These are phyloP conservation scores for Acipenser transmontanus DNA, from an alignment of 2,797 vertebrate genomes.

Conservation along the genomic window DNA sequence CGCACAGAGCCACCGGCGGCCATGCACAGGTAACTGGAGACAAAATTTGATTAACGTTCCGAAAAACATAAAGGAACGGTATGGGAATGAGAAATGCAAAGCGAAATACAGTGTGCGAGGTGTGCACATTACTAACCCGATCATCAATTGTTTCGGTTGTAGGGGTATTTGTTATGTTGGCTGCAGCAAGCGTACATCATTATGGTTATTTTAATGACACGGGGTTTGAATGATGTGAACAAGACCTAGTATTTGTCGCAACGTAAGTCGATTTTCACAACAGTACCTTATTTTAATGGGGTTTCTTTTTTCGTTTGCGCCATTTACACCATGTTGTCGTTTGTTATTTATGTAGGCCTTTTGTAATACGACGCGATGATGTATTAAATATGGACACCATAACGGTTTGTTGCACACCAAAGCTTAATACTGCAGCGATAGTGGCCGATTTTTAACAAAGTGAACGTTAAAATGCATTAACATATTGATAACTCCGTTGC, in stretches of 20 bases:
- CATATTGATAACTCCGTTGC: too few relatives aligned
- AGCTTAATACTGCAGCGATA: neutral
- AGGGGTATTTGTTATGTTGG: conserved; percentile 58
- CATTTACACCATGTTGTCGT: conserved; percentile 4
- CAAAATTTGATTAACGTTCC: neutral
- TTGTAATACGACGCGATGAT: conserved; percentile 1
- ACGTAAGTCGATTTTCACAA: too few relatives aligned
- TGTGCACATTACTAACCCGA: conserved; percentile 40
- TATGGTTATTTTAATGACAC: conserved; percentile 23
- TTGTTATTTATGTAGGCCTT: conserved; percentile 9
- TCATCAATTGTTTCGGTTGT: conserved; percentile 69
- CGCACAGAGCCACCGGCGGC: conserved; percentile 47
- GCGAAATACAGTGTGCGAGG: conserved; percentile 43
- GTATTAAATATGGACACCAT: conserved; percentile 7
- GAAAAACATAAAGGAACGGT: conserved; percentile 10
- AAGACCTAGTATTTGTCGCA: conserved; percentile 9
- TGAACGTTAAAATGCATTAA: too few relatives aligned
- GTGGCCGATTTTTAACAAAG: too few relatives aligned
- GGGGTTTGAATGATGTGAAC: conserved; percentile 7
- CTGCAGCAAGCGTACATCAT: conserved; percentile 27
- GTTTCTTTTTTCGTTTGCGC: neutral
- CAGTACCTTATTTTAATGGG: too few relatives aligned
- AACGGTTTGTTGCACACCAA: neutral
- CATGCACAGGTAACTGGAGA: conserved; percentile 62
- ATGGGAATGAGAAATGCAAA: conserved; percentile 30